Conservation (phyloP, 1,140 invertebrate species). For the Brachionus sp. region DNA sequence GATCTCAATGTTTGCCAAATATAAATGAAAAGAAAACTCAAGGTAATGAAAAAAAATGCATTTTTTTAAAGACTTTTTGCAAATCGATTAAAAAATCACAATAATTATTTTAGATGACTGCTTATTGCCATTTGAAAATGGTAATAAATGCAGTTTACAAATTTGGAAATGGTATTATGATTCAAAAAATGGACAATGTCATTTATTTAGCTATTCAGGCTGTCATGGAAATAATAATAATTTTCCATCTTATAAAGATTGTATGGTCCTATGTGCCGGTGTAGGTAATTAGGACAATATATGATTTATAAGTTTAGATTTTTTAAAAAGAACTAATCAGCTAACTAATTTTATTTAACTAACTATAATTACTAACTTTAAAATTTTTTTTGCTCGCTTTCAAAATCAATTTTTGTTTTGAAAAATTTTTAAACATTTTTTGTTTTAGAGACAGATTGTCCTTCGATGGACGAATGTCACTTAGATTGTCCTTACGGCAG, state of each 20-base stretch:
- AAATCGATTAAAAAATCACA: neutral
- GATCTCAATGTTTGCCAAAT: constrained; percentile 18
- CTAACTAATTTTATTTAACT: neutral
- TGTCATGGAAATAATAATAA: constrained; percentile 46
- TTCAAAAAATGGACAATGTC: constrained; percentile 53
- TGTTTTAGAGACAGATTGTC: neutral
- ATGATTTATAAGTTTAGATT: neutral
- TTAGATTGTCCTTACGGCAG: constrained; percentile 18
- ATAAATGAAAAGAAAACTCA: neutral
- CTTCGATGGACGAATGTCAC: neutral
- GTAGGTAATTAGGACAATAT: constrained; percentile 32
- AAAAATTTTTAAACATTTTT: neutral
- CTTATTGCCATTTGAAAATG: constrained; percentile 36
- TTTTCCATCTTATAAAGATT: constrained; percentile 36
- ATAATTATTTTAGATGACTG: constrained; percentile 38
- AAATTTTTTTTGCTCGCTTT: neutral
- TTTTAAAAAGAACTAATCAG: neutral
- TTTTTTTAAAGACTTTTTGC: neutral
- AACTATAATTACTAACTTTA: neutral
- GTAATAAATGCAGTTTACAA: constrained; percentile 40
- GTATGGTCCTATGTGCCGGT: neutral
- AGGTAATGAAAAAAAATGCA: neutral
- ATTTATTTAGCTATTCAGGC: constrained; percentile 57
- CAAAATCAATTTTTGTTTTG: neutral
- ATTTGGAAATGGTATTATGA: constrained; percentile 49